Percentiles rank a stretch among this genome's conserved stretches.
phyloP scores from a whole-genome alignment of 92 coral and sea anemone species.

The Epizoanthus stellaris region DNA sequence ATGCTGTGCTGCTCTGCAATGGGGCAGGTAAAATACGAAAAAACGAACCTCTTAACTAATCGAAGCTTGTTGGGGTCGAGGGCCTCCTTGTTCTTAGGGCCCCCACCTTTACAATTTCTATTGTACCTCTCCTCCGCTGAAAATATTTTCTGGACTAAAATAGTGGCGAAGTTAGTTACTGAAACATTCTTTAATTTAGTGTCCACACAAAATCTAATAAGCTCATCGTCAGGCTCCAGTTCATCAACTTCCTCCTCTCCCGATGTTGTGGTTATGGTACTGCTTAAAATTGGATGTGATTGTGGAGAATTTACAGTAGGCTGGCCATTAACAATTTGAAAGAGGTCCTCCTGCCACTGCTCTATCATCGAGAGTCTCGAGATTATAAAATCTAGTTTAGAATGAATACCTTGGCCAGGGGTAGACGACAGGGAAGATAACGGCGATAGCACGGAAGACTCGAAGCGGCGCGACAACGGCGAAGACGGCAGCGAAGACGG shows the following conservation, averaged over 20 bases:
- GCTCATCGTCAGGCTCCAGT: neutral
- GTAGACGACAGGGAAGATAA: too few species aligned
- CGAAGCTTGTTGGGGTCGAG: constrained; percentile 29
- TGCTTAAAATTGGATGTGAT: too few species aligned
- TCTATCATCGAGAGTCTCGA: too few species aligned
- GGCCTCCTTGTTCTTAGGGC: constrained; percentile 12
- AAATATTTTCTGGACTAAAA: constrained; percentile 16
- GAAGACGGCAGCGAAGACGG: too few species aligned
- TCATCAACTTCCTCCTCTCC: too few species aligned
- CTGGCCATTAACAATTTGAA: too few species aligned
- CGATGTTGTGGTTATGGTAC: too few species aligned
- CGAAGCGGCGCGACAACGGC: too few species aligned
- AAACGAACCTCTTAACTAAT: neutral
- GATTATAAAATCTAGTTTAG: neutral
- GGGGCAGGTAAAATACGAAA: constrained; percentile 28
- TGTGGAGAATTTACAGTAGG: too few species aligned
- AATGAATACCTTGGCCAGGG: too few species aligned
- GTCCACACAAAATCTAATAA: neutral
- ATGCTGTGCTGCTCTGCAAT: neutral
- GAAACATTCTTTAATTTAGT: constrained; percentile 7
- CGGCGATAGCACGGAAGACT: too few species aligned
- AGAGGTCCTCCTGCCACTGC: too few species aligned
- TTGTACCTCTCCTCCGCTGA: neutral
- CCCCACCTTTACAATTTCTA: constrained; percentile 10
- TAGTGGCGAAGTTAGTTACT: constrained; percentile 7